A percentile compares a stretch with the other conserved stretches of the same genome.
Evolutionary conservation across 2,888 invertebrate species (phyloP).

Genomic region (Chrysolina americana): DNA sequence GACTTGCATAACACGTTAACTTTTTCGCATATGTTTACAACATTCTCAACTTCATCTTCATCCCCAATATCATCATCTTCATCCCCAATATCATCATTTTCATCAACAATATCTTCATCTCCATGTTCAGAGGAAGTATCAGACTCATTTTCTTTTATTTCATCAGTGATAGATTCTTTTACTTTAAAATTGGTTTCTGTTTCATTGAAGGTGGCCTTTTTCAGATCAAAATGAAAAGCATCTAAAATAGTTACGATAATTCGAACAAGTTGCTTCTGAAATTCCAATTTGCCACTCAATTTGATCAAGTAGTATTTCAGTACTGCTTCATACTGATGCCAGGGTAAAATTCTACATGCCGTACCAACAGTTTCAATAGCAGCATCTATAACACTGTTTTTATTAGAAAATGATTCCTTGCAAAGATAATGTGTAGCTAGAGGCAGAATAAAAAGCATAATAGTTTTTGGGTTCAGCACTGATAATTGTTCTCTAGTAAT

Average conservation of each 20-base stretch:
- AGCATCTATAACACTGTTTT: conserved; percentile 87
- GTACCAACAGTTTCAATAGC: conserved; percentile 86
- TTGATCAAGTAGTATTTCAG: conserved; percentile 86
- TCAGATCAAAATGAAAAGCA: conserved; percentile 92
- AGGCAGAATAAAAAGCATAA: conserved; percentile 90
- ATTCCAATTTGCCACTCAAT: conserved; percentile 79
- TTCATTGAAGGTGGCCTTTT: conserved; percentile 69
- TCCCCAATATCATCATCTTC: conserved; percentile 65
- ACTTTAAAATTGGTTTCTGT: conserved; percentile 36
- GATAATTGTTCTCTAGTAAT: conserved; percentile 76
- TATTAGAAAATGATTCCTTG: conserved; percentile 81
- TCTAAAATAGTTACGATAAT: conserved; percentile 86
- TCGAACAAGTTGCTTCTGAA: conserved; percentile 87
- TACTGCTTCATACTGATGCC: conserved; percentile 90
- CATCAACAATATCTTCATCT: conserved; percentile 64
- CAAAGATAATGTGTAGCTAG: conserved; percentile 86
- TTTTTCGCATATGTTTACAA: conserved; percentile 68
- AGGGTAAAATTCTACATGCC: conserved; percentile 85
- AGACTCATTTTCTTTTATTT: conserved; percentile 55
- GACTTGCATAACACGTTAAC: conserved; percentile 76
- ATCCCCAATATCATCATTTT: conserved; percentile 61
- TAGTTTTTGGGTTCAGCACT: conserved; percentile 77
- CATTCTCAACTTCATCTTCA: conserved; percentile 65
- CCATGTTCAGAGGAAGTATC: conserved; percentile 50
- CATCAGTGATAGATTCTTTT: conserved; percentile 2